phyloP scores from a whole-genome alignment of 2,797 vertebrate species.

The Petrocephalus sullivani region DNA sequence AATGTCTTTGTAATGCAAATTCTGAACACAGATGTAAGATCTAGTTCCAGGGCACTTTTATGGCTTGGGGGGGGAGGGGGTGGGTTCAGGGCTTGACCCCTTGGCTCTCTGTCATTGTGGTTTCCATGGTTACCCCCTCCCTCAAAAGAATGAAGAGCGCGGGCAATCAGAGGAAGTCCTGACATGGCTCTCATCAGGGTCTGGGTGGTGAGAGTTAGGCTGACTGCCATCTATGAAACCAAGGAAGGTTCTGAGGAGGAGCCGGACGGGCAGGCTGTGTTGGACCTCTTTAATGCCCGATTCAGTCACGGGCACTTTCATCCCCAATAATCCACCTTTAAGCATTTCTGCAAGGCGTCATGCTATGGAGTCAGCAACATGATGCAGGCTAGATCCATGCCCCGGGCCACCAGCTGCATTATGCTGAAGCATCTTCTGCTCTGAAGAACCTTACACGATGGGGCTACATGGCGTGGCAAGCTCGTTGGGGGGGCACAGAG shows the following conservation, averaged over 20 bases:
- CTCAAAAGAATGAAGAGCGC: constrained; percentile 58
- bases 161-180: constrained; percentile 22
- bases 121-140: constrained; percentile 63
- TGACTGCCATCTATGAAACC: not conserved
- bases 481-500: too few species aligned
- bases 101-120: constrained; percentile 55
- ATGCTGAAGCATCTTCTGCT: not conserved
- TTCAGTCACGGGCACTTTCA: not conserved
- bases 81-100: constrained; percentile 39
- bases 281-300: not conserved
- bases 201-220: not conserved
- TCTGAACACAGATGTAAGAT: constrained; percentile 41
- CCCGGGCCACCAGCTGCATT: not conserved
- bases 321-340: not conserved
- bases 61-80: constrained; percentile 42
- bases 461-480: not conserved
- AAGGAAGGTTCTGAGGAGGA: not conserved
- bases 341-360: not conserved
- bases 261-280: not conserved
- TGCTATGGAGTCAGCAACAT: not conserved
- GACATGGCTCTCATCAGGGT: constrained; percentile 18
- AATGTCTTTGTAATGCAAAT: constrained; percentile 68
- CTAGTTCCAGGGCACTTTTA: constrained; percentile 22
- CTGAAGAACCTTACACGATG: not conserved
- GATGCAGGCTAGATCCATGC: not conserved